These are phyloP conservation scores for Artemia franciscana DNA, from an alignment of 1,140 invertebrate species.

Conservation along the genomic window DNA sequence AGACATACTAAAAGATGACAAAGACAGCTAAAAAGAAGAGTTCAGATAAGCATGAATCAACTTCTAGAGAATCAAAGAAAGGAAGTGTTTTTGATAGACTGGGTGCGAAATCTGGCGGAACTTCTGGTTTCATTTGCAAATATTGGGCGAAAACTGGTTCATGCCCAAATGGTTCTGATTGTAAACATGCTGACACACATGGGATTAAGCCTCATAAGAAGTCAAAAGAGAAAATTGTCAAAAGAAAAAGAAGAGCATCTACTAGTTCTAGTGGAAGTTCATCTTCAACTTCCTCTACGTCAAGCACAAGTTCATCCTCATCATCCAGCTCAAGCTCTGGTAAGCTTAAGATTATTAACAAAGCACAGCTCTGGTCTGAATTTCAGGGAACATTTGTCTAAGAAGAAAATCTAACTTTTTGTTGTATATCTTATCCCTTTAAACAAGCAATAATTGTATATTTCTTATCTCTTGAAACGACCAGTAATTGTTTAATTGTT, in stretches of 20 bases:
- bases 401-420: too few relatives aligned
- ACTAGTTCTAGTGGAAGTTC: background rate
- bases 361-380: too few relatives aligned
- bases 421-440: too few relatives aligned
- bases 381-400: too few relatives aligned
- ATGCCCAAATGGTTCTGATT: background rate
- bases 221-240: background rate
- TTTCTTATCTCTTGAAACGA: too few relatives aligned
- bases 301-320: background rate
- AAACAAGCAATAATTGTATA: too few relatives aligned
- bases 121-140: background rate
- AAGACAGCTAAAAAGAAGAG: background rate
- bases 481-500: too few relatives aligned
- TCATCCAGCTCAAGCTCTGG: background rate
- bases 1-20: background rate
- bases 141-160: background rate
- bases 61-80: background rate
- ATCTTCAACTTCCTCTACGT: background rate
- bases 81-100: background rate
- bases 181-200: background rate
- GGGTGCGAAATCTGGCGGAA: background rate
- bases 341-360: too few relatives aligned
- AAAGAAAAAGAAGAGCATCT: background rate
- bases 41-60: background rate
- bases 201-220: background rate